phyloP scores from a whole-genome alignment of 1,140 invertebrate genomes.

The Charaxes varanes region DNA sequence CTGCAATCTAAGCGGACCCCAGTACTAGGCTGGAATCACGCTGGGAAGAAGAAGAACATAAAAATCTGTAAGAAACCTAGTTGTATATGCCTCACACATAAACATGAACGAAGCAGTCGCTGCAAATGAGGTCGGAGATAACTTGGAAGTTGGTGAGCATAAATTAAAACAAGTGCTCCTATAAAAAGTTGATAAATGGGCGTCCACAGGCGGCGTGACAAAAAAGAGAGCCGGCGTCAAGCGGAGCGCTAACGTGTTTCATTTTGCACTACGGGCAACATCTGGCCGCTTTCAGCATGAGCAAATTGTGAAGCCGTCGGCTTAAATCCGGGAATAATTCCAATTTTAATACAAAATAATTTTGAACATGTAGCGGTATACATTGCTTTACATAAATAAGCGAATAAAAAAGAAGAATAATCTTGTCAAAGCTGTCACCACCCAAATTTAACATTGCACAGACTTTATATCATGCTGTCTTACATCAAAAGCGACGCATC shows the following conservation, averaged over 20 bases:
- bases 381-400: no score
- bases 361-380: slow-evolving; percentile 3
- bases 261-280: slow-evolving; percentile 63
- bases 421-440: no score
- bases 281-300: slow-evolving; percentile 59
- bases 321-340: slow-evolving; percentile 15
- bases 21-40: no score
- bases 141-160: slow-evolving; percentile 65
- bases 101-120: slow-evolving; percentile 46
- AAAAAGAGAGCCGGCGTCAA: slow-evolving; percentile 62
- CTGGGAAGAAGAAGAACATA: no score
- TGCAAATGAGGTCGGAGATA: slow-evolving; percentile 62
- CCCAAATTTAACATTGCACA: no score
- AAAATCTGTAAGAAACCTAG: background rate
- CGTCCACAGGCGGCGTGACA: slow-evolving; percentile 59
- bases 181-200: slow-evolving; percentile 73
- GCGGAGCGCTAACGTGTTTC: slow-evolving; percentile 66
- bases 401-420: no score
- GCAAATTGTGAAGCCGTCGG: slow-evolving; percentile 36
- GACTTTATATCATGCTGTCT: no score
- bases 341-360: slow-evolving; percentile 3
- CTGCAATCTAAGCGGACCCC: no score
- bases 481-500: no score
- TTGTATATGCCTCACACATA: slow-evolving; percentile 15
- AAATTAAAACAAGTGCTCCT: slow-evolving; percentile 71